These are phyloP conservation scores for Paraplagusia blochii DNA, from an alignment of 2,113 vertebrate genomes.

Conservation along the genomic window DNA sequence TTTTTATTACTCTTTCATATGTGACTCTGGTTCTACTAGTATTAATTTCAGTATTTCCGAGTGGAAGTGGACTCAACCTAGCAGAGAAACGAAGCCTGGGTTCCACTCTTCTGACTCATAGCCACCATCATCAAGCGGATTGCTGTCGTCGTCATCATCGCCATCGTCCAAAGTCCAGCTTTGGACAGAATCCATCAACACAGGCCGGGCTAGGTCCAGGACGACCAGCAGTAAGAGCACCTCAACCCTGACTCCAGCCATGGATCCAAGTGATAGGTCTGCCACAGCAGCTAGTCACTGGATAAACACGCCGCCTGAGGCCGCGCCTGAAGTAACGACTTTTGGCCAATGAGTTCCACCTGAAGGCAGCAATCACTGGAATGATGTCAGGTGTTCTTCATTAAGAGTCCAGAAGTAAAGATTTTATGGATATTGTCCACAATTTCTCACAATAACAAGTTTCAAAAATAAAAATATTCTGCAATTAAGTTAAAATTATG, in stretches of 20 bases:
- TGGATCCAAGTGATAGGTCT: conserved; percentile 15
- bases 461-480: too few relatives aligned
- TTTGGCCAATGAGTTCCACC: conserved; percentile 22
- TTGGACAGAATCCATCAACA: neutral
- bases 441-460: too few relatives aligned
- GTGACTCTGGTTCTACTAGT: too few relatives aligned
- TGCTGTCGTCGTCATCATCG: neutral
- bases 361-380: neutral
- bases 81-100: too few relatives aligned
- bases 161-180: conserved; percentile 14
- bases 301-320: neutral
- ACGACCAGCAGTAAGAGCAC: conserved; percentile 4
- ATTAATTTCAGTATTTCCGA: too few relatives aligned
- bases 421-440: too few relatives aligned
- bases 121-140: neutral
- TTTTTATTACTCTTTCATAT: too few relatives aligned
- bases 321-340: neutral
- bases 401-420: neutral
- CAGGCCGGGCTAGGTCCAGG: conserved; percentile 14
- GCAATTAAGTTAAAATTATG: too few relatives aligned
- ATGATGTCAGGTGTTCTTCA: neutral
- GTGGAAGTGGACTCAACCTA: too few relatives aligned
- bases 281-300: neutral
- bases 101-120: neutral
- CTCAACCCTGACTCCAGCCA: conserved; percentile 32